Evolutionary conservation across 2,797 vertebrate species (phyloP).

Genomic region (Gallirallus australis): DNA sequence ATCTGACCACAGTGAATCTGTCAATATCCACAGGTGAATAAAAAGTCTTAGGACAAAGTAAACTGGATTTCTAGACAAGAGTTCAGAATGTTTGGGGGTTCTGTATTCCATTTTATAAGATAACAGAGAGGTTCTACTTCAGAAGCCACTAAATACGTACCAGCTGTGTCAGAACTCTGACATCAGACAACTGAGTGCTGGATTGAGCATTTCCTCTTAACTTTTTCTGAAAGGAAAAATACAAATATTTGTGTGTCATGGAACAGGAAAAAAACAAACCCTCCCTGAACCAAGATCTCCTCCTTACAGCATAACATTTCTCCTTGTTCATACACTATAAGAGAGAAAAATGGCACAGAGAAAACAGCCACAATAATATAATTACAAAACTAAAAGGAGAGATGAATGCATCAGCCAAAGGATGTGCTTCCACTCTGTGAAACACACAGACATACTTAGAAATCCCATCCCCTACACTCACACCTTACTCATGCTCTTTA

Average conservation of each 20-base stretch:
- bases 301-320: background rate
- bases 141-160: conserved; percentile 78
- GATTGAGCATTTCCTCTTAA: conserved; percentile 72
- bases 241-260: background rate
- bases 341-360: background rate
- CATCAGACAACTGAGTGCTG: conserved; percentile 74
- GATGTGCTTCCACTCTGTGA: background rate
- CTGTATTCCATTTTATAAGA: background rate
- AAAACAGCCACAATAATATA: background rate
- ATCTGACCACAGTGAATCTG: background rate
- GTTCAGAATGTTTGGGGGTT: background rate
- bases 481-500: background rate
- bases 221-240: conserved; percentile 82
- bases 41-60: background rate
- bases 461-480: background rate
- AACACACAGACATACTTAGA: background rate
- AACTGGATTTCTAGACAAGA: background rate
- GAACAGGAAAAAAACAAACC: background rate
- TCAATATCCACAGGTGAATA: rapidly evolving
- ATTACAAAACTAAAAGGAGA: background rate
- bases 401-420: background rate
- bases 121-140: background rate
- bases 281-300: background rate
- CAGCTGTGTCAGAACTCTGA: conserved; percentile 84
- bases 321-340: background rate